These are phyloP conservation scores for Holacanthus passer DNA, from an alignment of 2,113 vertebrate species.

Conservation along the genomic window DNA sequence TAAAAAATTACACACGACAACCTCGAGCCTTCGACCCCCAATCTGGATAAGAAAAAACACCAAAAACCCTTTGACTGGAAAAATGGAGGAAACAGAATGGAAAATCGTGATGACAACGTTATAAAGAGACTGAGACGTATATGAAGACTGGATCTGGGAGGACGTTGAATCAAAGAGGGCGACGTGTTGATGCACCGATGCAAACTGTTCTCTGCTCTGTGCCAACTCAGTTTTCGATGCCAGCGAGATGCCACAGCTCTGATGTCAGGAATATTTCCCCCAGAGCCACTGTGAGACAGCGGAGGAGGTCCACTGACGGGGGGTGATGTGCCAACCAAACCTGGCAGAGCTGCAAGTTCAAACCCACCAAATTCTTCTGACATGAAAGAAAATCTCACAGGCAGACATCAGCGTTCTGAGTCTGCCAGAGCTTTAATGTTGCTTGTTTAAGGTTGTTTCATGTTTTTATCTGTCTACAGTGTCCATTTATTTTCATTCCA, in stretches of 20 bases:
- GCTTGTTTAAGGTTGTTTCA: neutral
- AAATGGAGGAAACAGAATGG: no score
- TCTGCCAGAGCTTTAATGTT: neutral
- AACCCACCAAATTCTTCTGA: neutral
- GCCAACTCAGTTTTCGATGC: neutral
- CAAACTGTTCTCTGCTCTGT: neutral
- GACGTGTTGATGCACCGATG: neutral
- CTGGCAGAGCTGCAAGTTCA: neutral
- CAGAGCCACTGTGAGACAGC: neutral
- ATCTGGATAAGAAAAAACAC: no score
- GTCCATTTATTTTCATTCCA: slow-evolving; percentile 17
- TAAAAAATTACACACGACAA: no score
- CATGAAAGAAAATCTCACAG: neutral
- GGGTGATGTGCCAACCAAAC: neutral
- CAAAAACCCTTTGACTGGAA: no score
- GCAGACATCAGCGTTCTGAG: neutral
- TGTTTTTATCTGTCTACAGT: neutral
- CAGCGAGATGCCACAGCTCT: neutral
- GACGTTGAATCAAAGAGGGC: no score
- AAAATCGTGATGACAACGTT: no score
- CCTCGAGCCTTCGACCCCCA: no score
- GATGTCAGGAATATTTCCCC: neutral
- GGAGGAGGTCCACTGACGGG: no score
- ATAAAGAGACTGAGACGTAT: no score
- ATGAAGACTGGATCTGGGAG: neutral